Conservation (phyloP, 1,140 invertebrate genomes). For the Eciton burchellii region DNA sequence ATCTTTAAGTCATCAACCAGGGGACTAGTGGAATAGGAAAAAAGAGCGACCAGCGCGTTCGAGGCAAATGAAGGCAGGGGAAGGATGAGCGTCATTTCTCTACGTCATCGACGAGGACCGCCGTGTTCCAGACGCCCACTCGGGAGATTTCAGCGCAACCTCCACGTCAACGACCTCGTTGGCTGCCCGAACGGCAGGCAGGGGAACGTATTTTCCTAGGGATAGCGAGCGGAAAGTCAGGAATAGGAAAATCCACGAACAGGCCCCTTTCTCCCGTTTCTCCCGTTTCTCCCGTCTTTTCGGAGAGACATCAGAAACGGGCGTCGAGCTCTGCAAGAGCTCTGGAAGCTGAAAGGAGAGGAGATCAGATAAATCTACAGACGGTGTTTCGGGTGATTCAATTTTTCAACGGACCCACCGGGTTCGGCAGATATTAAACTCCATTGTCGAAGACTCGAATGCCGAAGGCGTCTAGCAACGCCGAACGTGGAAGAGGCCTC, state of each 20-base stretch:
- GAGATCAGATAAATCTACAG: no score
- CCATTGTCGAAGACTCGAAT: not conserved
- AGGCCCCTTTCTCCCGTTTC: no score
- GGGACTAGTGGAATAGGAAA: constrained; percentile 3
- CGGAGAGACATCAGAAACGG: no score
- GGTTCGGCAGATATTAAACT: no score
- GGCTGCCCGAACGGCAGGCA: constrained; percentile 38
- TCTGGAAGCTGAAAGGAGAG: no score
- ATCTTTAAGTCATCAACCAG: constrained; percentile 48
- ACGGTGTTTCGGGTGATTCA: no score
- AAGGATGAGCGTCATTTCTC: constrained; percentile 61
- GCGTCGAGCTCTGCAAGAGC: no score
- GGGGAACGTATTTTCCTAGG: constrained; percentile 51
- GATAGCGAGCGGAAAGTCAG: not conserved
- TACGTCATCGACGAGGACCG: constrained; percentile 69
- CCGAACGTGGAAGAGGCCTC: not conserved
- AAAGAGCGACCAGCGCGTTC: not conserved
- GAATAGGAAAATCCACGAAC: not conserved
- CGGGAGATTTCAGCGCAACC: constrained; percentile 68
- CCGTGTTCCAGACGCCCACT: constrained; percentile 61
- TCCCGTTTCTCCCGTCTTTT: no score
- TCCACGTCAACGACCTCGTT: constrained; percentile 72
- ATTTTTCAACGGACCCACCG: no score
- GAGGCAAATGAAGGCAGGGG: constrained; percentile 10
- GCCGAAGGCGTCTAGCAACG: not conserved